Base-by-base conservation (phyloP, 2,113 vertebrate species). In the Eira barbara region DNA sequence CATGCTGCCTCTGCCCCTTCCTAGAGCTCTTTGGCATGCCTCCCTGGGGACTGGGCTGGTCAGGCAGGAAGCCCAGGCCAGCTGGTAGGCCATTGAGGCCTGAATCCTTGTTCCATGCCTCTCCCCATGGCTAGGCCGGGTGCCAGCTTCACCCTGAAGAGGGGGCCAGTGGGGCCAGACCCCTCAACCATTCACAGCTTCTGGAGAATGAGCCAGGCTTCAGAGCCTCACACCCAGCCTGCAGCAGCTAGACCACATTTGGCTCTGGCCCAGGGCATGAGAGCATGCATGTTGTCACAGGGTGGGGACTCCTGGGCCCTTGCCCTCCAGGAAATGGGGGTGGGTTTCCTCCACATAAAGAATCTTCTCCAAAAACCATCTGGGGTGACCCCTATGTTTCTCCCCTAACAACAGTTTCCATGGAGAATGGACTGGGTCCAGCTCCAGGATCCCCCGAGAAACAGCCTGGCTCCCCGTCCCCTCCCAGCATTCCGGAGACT, bases 401-500 rank as follows among this genome's bases (percentile, higher is more conserved):
- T 97, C 52, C 76, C 90, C 88, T 82, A 95, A 39, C 83, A 92
- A 89, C 97, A 98, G 98, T 96, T 94, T 97, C 97, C 96, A 95
- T 94, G 94, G 98, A 98, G 78, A 98, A 98, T 42, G 98, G 98
- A 86, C 92, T 97, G 94, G 96, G 96, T 92, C 98, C 97, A 95
- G 92, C 91, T 79, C 98, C 98, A 74, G 97, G 85, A 78, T 98
- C 98, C 97, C 98, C 98, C 71, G 97, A 98, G 97, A 98, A 98
- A 97, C 98, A 98, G 88, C 98, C 97, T 80, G 97, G 97, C 82
- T 97, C 97, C 91, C 98, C 98, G 78, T 97, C 97, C 84, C 97
- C 97, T 95, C 97, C 97, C 95, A 98, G 96, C 42, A 23, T 97
- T 93, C 97, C 91, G 34, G 98, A 98, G 94, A 92, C 94, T 89